Evolutionary conservation across 2,888 invertebrate species (phyloP).

Genomic region (Artemia sinica): DNA sequence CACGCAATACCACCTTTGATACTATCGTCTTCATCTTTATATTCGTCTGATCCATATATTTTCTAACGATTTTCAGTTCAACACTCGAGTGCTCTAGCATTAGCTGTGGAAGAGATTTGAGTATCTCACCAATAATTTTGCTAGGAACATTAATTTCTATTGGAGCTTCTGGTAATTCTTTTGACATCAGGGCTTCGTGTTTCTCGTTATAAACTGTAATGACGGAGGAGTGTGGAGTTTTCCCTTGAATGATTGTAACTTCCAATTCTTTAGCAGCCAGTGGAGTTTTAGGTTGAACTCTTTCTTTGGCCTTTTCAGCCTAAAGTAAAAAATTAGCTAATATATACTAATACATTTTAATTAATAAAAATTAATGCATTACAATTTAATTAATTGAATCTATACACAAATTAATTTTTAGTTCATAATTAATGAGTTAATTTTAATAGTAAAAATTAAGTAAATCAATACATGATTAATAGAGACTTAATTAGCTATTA

Average conservation of each 20-base stretch:
- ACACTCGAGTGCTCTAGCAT: background rate
- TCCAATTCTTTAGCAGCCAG: background rate
- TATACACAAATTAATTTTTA: too few relatives aligned
- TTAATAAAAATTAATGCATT: too few relatives aligned
- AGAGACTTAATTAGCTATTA: too few relatives aligned
- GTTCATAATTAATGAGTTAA: too few relatives aligned
- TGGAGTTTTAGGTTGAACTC: background rate
- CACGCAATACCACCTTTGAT: background rate
- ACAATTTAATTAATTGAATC: too few relatives aligned
- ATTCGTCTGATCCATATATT: background rate
- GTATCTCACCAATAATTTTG: background rate
- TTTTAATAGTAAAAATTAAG: too few relatives aligned
- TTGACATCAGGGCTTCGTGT: background rate
- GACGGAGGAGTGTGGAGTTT: background rate
- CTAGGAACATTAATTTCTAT: background rate
- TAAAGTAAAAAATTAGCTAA: background rate
- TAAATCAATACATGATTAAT: too few relatives aligned
- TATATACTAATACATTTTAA: too few relatives aligned
- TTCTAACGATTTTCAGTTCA: conserved; percentile 1
- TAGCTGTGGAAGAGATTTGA: background rate
- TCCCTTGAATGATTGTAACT: conserved; percentile 7
- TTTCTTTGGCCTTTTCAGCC: background rate
- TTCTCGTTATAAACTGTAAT: background rate
- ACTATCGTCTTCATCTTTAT: conserved; percentile 6
- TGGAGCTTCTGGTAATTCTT: conserved; percentile 3